Evolutionary conservation across 2,113 vertebrate species (phyloP).

Genomic region (Microcebus griseorufus): DNA sequence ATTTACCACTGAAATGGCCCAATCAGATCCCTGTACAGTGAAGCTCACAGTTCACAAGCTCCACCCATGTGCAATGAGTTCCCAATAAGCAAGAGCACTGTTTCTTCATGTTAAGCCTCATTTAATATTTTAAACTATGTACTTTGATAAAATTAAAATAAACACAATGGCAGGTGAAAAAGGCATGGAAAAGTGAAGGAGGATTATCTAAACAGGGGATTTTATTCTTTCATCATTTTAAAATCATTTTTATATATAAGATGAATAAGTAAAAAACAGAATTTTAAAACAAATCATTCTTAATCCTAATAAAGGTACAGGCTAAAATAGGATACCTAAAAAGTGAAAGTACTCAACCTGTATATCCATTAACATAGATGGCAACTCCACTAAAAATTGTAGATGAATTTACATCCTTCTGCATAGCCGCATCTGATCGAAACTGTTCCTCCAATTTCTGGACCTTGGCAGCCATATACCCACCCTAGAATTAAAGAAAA

Average conservation of each 20-base stretch:
- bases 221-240: background rate
- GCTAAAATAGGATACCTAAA: background rate
- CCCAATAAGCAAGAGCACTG: background rate
- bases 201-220: background rate
- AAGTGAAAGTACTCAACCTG: constrained; percentile 87
- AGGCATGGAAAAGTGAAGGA: background rate
- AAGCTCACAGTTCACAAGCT: background rate
- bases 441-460: constrained; percentile 97
- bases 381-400: constrained; percentile 94
- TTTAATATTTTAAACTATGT: background rate
- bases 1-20: background rate
- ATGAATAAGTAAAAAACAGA: background rate
- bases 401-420: constrained; percentile 90
- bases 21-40: background rate
- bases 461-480: constrained; percentile 97
- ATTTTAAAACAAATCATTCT: background rate
- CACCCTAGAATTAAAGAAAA: constrained; percentile 88
- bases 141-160: constrained; percentile 26
- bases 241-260: background rate
- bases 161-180: background rate
- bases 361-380: constrained; percentile 98
- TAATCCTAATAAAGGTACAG: background rate
- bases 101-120: background rate
- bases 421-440: constrained; percentile 89
- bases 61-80: background rate